phyloP scores from a whole-genome alignment of 2,888 invertebrate species.

The Thereva unica region DNA sequence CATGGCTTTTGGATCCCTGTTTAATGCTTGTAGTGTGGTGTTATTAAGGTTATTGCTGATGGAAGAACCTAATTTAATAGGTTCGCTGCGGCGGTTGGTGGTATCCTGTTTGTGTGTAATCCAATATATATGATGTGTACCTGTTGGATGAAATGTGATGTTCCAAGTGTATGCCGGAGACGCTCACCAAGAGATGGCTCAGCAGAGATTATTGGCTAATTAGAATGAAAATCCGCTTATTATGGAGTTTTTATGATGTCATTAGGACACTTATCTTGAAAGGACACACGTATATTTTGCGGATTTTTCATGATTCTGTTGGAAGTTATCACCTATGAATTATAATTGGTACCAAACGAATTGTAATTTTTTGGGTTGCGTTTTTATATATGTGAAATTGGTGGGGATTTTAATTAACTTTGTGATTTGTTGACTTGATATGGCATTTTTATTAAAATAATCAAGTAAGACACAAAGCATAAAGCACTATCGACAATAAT shows the following conservation, averaged over 20 bases:
- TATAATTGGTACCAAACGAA: too few relatives aligned
- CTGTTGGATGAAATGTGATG: constrained; percentile 40
- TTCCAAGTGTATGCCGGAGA: constrained; percentile 15
- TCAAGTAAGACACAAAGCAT: too few relatives aligned
- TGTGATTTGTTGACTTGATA: too few relatives aligned
- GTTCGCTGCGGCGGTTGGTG: constrained; percentile 21
- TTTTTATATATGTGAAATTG: too few relatives aligned
- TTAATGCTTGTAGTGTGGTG: constrained; percentile 32
- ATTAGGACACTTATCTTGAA: constrained; percentile 45
- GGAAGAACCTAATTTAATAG: constrained; percentile 42
- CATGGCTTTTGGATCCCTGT: constrained; percentile 30
- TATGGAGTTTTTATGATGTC: constrained; percentile 45
- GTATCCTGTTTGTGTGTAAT: constrained; percentile 32
- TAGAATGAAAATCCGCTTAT: constrained; percentile 46
- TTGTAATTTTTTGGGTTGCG: too few relatives aligned
- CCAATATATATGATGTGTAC: constrained; percentile 38
- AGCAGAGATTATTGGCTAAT: constrained; percentile 46
- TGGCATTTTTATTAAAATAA: too few relatives aligned
- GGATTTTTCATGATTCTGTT: too few relatives aligned
- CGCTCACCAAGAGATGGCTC: constrained; percentile 25
- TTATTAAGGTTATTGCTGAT: constrained; percentile 41
- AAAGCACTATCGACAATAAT: too few relatives aligned
- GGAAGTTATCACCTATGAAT: too few relatives aligned
- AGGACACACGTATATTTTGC: constrained; percentile 37
- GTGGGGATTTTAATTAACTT: too few relatives aligned